Evolutionary conservation across 2,113 vertebrate genomes (phyloP).

Genomic region (Psilopsiagon aurifrons): DNA sequence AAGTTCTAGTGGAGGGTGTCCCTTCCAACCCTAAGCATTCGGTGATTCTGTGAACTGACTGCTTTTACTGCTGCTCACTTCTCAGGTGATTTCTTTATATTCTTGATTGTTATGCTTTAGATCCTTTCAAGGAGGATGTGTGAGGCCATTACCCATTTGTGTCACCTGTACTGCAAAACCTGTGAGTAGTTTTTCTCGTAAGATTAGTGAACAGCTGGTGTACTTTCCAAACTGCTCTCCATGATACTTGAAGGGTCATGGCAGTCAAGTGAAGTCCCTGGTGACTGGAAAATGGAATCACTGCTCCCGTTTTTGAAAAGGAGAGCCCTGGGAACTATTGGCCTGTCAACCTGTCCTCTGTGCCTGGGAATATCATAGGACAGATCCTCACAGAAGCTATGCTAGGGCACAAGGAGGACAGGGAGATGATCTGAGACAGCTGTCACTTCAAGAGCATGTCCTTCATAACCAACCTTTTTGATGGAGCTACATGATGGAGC

Average conservation of each 20-base stretch:
- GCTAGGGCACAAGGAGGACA: neutral
- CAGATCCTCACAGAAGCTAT: neutral
- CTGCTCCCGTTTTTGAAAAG: neutral
- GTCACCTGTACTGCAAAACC: neutral
- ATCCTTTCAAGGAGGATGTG: neutral
- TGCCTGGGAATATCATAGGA: neutral
- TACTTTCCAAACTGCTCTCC: neutral
- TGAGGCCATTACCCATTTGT: fast-evolving
- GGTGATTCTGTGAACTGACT: neutral
- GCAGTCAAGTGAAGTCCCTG: neutral
- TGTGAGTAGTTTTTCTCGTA: neutral
- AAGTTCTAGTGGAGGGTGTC: neutral
- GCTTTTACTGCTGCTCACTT: neutral
- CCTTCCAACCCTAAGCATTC: neutral
- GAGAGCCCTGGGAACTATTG: too few species aligned
- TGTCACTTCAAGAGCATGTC: neutral
- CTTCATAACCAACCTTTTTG: neutral
- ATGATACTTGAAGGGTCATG: neutral
- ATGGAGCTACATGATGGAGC: neutral
- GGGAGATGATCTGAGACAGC: neutral
- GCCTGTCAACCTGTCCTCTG: neutral
- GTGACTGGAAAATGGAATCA: neutral
- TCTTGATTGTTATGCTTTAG: neutral
- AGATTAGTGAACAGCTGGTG: neutral
- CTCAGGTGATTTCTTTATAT: neutral